Conservation (phyloP, 2,888 invertebrate species). For the Frankliniella fusca region DNA sequence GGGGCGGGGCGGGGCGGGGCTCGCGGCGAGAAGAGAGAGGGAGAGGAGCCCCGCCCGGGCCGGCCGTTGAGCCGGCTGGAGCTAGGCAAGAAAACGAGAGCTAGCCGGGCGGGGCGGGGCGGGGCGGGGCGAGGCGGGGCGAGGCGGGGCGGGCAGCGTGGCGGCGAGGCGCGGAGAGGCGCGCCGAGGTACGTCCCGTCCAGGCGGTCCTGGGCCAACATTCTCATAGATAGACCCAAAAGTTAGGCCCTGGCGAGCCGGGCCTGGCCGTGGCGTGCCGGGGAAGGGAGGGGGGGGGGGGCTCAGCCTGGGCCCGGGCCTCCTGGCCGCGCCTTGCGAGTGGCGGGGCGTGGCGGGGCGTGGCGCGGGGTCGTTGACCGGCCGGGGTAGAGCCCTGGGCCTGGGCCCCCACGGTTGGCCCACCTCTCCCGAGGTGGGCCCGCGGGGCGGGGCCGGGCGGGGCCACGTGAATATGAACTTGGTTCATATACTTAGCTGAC, state of each 20-base stretch:
- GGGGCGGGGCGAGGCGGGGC: background rate
- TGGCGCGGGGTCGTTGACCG: background rate
- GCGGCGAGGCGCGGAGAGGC: background rate
- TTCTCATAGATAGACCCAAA: conserved; percentile 23
- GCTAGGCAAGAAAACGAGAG: no score
- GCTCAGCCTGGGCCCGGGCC: no score
- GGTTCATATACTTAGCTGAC: background rate
- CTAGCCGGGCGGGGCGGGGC: background rate
- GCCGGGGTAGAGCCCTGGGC: background rate
- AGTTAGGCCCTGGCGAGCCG: background rate
- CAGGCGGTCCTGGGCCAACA: conserved; percentile 17
- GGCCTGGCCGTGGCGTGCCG: background rate
- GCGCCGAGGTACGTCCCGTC: no score
- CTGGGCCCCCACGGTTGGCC: background rate
- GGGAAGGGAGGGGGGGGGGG: no score
- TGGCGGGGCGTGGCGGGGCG: no score
- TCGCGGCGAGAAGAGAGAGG: background rate
- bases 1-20: background rate
- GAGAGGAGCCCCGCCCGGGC: background rate
- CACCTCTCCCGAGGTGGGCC: background rate
- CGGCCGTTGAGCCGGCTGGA: no score
- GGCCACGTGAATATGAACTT: no score
- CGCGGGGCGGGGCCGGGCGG: background rate
- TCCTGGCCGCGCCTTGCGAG: no score
- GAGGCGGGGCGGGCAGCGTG: background rate